phyloP scores from a whole-genome alignment of 2,888 invertebrate species.

The Fissipunctia ypsillon region DNA sequence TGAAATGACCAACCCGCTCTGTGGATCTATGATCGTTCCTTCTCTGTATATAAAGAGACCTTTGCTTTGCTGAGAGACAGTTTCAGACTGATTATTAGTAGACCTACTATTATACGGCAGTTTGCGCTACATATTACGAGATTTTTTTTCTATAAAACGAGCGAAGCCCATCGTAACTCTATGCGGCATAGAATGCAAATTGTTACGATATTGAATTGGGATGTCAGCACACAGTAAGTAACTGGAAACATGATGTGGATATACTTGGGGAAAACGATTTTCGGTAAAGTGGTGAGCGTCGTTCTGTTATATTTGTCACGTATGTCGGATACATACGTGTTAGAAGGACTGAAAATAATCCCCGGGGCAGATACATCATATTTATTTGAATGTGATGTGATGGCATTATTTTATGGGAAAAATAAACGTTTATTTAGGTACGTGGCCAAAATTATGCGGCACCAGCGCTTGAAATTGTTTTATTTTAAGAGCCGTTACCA shows the following conservation, averaged over 20 bases:
- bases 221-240: slow-evolving; percentile 56
- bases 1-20: no score
- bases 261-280: slow-evolving; percentile 46
- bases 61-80: not conserved
- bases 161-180: not conserved
- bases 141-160: slow-evolving; percentile 3
- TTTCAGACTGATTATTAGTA: no score
- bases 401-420: not conserved
- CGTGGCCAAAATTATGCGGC: not conserved
- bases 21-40: not conserved
- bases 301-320: slow-evolving; percentile 39
- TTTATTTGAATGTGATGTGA: slow-evolving; percentile 8
- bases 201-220: slow-evolving; percentile 55
- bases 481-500: not conserved
- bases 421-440: slow-evolving; percentile 8
- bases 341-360: not conserved
- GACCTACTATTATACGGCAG: no score
- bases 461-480: not conserved
- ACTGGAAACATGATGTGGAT: slow-evolving; percentile 59
- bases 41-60: not conserved
- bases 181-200: slow-evolving; percentile 46
- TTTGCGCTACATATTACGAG: not conserved
- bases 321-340: not conserved
- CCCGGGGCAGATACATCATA: slow-evolving; percentile 4
- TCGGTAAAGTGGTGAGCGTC: slow-evolving; percentile 28